These are phyloP conservation scores for Sinocyclocheilus rhinocerous DNA, from an alignment of 2,113 vertebrate species.

Conservation along the genomic window DNA sequence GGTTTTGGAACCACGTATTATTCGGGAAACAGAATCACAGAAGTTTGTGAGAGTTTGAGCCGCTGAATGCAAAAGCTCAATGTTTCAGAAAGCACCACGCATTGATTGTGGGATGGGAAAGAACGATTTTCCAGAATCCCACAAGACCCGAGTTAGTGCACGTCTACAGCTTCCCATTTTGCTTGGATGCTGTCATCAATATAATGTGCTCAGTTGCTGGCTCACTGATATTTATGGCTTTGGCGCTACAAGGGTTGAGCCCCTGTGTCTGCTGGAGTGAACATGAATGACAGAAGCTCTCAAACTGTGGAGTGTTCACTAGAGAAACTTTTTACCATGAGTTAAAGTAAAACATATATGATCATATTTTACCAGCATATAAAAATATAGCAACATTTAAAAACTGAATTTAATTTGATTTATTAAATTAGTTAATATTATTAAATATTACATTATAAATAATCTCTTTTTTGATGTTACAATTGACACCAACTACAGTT, in stretches of 20 bases:
- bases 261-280: conserved; percentile 42
- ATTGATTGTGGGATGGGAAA: conserved; percentile 44
- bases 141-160: conserved; percentile 22
- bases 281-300: conserved; percentile 26
- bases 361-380: background rate
- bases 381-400: background rate
- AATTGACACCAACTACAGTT: background rate
- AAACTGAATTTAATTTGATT: background rate
- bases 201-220: conserved; percentile 34
- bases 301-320: background rate
- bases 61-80: background rate
- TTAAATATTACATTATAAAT: background rate
- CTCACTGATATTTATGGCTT: conserved; percentile 47
- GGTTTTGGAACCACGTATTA: conserved; percentile 26
- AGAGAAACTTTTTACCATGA: conserved; percentile 3
- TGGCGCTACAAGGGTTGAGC: conserved; percentile 42
- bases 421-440: background rate
- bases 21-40: conserved; percentile 30
- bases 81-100: conserved; percentile 31
- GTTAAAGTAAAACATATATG: background rate
- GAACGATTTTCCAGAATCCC: conserved; percentile 48
- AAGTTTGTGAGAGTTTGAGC: background rate
- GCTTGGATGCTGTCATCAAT: conserved; percentile 41
- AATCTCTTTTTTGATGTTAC: background rate
- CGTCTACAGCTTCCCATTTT: conserved; percentile 42